phyloP scores from a whole-genome alignment of 2,113 vertebrate genomes.

The Apeltes quadracus region DNA sequence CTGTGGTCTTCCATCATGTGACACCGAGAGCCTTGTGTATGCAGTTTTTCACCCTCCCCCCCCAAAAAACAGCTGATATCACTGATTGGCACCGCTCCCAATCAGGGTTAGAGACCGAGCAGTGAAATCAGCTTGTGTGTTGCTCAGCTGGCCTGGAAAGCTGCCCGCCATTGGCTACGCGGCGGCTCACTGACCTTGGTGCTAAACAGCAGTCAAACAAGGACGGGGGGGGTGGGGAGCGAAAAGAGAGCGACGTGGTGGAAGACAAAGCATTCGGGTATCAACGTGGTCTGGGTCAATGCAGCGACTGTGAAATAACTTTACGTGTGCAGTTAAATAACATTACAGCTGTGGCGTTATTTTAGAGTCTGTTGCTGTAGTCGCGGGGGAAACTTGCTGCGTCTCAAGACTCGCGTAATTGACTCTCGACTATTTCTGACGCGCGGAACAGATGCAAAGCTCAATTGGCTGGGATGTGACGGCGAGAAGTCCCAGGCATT shows the following conservation, averaged over 20 bases:
- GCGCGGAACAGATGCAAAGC: slow-evolving; percentile 37
- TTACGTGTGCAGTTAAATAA: neutral
- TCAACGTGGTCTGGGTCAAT: neutral
- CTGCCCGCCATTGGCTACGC: neutral
- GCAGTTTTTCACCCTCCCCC: neutral
- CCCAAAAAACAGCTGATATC: slow-evolving; percentile 3
- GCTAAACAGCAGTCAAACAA: slow-evolving; percentile 18
- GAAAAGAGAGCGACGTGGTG: no score
- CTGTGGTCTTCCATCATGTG: slow-evolving; percentile 33
- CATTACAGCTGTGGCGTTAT: slow-evolving; percentile 42
- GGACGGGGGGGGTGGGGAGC: neutral
- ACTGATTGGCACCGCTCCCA: slow-evolving; percentile 4
- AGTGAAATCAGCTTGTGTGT: neutral
- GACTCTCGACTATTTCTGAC: slow-evolving; percentile 48
- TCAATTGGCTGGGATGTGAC: slow-evolving; percentile 11
- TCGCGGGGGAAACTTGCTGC: slow-evolving; percentile 25
- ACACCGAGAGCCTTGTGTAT: neutral
- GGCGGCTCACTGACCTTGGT: slow-evolving; percentile 33
- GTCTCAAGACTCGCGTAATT: slow-evolving; percentile 49
- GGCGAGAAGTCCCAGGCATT: neutral
- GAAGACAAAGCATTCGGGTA: slow-evolving; percentile 1
- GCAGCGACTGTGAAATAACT: slow-evolving; percentile 13
- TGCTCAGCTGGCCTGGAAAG: slow-evolving; percentile 10
- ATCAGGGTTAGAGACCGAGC: neutral
- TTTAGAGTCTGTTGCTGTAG: slow-evolving; percentile 46